These are phyloP conservation scores for Hyles euphorbiae DNA, from an alignment of 1,140 invertebrate genomes.

Conservation along the genomic window DNA sequence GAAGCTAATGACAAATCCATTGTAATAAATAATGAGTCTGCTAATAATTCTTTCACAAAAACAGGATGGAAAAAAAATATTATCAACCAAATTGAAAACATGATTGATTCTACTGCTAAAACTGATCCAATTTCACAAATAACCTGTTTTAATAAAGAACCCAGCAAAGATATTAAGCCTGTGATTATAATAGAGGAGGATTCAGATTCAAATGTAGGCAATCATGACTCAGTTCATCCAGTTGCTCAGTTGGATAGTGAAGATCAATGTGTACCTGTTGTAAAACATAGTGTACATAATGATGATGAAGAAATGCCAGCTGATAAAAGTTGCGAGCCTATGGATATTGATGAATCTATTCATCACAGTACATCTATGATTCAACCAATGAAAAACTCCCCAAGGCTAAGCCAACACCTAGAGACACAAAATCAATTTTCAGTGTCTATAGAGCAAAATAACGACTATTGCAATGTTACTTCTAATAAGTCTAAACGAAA, in stretches of 20 bases:
- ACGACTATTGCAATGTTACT: not conserved
- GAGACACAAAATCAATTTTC: not conserved
- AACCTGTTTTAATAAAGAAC: constrained; percentile 26
- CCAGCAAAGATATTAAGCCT: constrained; percentile 26
- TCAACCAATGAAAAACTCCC: not conserved
- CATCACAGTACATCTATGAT: constrained; percentile 34
- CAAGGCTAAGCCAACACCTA: not conserved
- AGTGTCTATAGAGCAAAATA: constrained; percentile 1
- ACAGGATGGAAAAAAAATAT: too few relatives aligned
- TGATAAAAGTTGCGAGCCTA: constrained; percentile 51
- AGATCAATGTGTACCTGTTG: constrained; percentile 54
- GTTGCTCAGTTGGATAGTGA: constrained; percentile 22
- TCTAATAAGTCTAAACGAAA: constrained; percentile 15
- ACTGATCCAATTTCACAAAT: too few relatives aligned
- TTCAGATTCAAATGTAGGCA: constrained; percentile 44
- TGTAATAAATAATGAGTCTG: too few relatives aligned
- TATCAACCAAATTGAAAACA: too few relatives aligned
- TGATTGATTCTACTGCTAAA: too few relatives aligned
- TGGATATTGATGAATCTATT: constrained; percentile 63
- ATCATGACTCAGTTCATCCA: constrained; percentile 10
- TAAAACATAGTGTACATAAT: constrained; percentile 19
- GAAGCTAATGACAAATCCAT: too few relatives aligned
- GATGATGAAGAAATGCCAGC: constrained; percentile 5
- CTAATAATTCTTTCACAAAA: too few relatives aligned
- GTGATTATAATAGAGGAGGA: constrained; percentile 50